Conservation (phyloP, 2,888 invertebrate genomes). For the Baccha elongata region DNA sequence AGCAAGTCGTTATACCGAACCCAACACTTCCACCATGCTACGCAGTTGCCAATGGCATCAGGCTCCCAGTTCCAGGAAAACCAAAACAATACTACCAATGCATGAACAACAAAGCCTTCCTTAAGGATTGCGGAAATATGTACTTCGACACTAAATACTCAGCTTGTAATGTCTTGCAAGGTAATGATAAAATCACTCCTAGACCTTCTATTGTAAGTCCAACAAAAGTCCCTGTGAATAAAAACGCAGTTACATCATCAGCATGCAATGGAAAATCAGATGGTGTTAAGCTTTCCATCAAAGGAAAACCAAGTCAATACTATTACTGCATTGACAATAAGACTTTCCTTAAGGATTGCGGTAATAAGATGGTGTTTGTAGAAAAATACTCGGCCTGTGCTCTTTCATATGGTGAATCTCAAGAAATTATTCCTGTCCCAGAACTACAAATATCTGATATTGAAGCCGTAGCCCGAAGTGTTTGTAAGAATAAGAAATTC, state of each 20-base stretch:
- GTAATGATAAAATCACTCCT: background rate
- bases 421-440: background rate
- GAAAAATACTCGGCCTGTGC: constrained; percentile 12
- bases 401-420: too few relatives aligned
- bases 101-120: constrained; percentile 47
- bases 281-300: background rate
- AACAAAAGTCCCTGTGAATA: background rate
- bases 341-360: constrained; percentile 19
- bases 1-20: background rate
- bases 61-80: constrained; percentile 26
- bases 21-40: constrained; percentile 21
- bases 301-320: background rate
- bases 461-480: background rate
- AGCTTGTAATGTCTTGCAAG: constrained; percentile 2
- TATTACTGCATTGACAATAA: constrained; percentile 8
- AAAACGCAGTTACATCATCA: background rate
- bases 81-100: constrained; percentile 44
- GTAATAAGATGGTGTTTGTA: background rate
- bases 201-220: background rate
- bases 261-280: constrained; percentile 7
- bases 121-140: constrained; percentile 54
- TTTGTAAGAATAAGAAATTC: background rate
- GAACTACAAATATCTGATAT: background rate
- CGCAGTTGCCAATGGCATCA: constrained; percentile 31
- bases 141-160: constrained; percentile 27